A percentile compares a stretch with the other conserved stretches of the same genome.
These are phyloP conservation scores for Chamaea fasciata DNA, from an alignment of 2,113 vertebrate species.

Conservation along the genomic window DNA sequence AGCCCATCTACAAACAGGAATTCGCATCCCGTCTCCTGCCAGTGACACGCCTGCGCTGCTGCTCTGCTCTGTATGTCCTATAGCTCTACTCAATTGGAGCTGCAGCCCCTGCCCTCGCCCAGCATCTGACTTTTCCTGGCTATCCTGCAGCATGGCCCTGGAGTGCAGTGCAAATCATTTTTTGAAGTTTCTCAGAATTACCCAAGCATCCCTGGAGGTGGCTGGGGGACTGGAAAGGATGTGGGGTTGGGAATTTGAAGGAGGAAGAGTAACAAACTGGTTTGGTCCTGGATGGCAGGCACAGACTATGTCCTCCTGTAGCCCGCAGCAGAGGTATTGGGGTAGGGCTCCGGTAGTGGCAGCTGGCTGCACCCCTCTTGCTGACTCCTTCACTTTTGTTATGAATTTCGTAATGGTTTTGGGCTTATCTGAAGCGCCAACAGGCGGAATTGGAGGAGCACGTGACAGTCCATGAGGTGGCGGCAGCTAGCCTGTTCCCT, in stretches of 20 bases:
- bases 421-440: background rate
- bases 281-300: background rate
- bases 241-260: background rate
- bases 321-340: background rate
- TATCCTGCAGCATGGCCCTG: accelerated
- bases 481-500: background rate
- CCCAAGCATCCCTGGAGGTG: background rate
- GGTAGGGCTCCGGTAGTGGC: background rate
- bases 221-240: background rate
- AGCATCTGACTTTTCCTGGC: background rate
- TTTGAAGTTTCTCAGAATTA: background rate
- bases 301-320: background rate
- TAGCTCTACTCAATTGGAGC: accelerated
- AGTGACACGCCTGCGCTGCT: accelerated
- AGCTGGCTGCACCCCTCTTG: background rate
- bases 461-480: background rate
- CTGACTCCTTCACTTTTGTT: conserved; percentile 27
- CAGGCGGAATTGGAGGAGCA: background rate
- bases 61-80: accelerated
- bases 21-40: background rate
- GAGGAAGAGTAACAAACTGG: background rate
- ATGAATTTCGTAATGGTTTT: background rate
- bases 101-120: background rate
- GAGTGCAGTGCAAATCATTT: background rate
- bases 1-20: background rate